Conservation (phyloP, 2,113 vertebrate species). For the Triplophysa dalaica region DNA sequence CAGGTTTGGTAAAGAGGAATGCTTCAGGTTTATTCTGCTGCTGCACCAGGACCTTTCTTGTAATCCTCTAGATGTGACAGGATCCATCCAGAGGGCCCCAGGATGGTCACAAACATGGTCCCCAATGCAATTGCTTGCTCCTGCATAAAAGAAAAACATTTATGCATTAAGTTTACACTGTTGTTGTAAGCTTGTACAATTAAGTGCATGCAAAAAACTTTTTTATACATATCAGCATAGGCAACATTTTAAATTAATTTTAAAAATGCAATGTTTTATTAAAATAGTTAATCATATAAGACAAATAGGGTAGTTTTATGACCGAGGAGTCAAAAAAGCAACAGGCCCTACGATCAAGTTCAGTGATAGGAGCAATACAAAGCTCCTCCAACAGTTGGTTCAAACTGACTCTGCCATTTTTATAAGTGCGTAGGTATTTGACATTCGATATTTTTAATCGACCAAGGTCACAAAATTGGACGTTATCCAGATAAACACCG, state of each 20-base stretch:
- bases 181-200: background rate
- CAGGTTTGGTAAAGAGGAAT: constrained; percentile 20
- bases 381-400: too few relatives aligned
- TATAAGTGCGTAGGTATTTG: background rate
- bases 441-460: constrained; percentile 11
- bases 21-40: background rate
- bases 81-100: constrained; percentile 73
- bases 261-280: too few relatives aligned
- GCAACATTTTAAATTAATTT: too few relatives aligned
- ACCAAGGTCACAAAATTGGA: constrained; percentile 45
- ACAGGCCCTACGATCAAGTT: too few relatives aligned
- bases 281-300: too few relatives aligned
- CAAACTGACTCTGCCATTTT: too few relatives aligned
- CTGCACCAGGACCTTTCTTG: constrained; percentile 51
- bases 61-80: constrained; percentile 71
- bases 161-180: background rate
- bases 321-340: too few relatives aligned
- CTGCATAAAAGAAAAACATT: constrained; percentile 58
- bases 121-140: constrained; percentile 65
- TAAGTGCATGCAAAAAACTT: background rate
- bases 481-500: constrained; percentile 8
- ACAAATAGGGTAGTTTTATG: too few relatives aligned
- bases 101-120: constrained; percentile 34
- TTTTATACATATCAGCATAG: background rate
- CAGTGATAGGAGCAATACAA: too few relatives aligned